Base-by-base conservation (phyloP, 2,113 vertebrate species). In the Aegithalos caudatus region DNA sequence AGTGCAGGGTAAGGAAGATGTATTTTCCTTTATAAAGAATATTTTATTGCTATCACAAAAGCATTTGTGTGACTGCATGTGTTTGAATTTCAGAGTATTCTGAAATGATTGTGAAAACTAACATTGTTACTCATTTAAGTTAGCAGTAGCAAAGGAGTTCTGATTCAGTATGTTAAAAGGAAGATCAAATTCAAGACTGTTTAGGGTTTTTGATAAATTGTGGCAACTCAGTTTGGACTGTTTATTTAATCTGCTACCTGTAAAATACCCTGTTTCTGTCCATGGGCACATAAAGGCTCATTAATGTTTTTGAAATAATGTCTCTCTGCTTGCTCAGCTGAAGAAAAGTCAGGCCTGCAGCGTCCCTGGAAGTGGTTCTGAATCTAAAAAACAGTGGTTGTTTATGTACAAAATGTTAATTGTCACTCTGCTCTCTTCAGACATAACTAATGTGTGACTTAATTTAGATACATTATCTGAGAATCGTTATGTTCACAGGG, bases 351-450 rank as follows among this genome's bases (percentile, higher is more conserved):
- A 69, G 38, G 53, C 69, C 57, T 67, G 40, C 47, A 79, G 81
- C 10, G 0, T 79, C 47, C 12, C 27, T 90, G 47, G 54, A 90
- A 67, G 42, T 51, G n/a, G 57, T 84, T 94, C 48, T 64, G 73
- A 80, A 62, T 74, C 44, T 66, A 70, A 86, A 79, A 81, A 62
- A 65, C 6, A 22, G 10, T 69, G 16, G 58, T 21, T 90, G 38
- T 66, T 92, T 80, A 82, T 48, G 14, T 82, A 70, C 61, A 80
- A 62, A 91, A 76, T 87, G 66, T 85, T 91, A 95, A 89, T 91
- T 87, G 57, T 84, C 3, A 6, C 48, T 79, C 73, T 90, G 40
- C 35, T 94, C 44, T 95, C n/a, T 70, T 90, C 76, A 91, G 81
- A 90, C 64, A n/a, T 88, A 90, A 91, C 71, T 80, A 94, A 87